phyloP scores from a whole-genome alignment of 1,140 invertebrate genomes.

The Palaemon carinicauda region DNA sequence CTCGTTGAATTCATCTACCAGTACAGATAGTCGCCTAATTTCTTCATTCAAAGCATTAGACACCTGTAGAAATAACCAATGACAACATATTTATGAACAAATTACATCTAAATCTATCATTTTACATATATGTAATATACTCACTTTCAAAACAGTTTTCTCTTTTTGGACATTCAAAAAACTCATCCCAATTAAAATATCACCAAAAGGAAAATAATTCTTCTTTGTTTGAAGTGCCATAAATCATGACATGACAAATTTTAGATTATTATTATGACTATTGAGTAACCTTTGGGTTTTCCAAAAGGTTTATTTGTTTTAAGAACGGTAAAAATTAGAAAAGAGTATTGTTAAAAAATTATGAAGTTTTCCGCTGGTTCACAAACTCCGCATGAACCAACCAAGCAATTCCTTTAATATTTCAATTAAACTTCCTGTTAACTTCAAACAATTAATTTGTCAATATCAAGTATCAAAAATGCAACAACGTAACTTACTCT shows the following conservation, averaged over 20 bases:
- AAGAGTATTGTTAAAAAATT: neutral
- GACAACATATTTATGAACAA: neutral
- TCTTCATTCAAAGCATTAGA: conserved; percentile 95
- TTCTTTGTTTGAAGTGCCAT: neutral
- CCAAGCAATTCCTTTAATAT: too few relatives aligned
- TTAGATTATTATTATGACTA: neutral
- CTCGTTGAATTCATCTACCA: conserved; percentile 94
- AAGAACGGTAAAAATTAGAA: neutral
- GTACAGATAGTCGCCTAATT: conserved; percentile 86
- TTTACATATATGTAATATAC: too few relatives aligned
- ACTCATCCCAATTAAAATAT: neutral
- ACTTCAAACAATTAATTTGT: neutral
- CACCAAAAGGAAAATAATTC: neutral
- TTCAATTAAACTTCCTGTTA: too few relatives aligned
- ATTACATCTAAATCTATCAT: too few relatives aligned
- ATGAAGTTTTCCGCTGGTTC: neutral
- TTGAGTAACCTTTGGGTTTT: too few relatives aligned
- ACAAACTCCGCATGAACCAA: neutral
- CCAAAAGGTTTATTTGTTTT: neutral
- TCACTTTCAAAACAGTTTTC: too few relatives aligned
- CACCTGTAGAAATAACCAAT: conserved; percentile 67
- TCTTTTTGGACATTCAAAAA: too few relatives aligned
- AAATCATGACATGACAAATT: neutral
- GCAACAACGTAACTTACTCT: conserved; percentile 63
- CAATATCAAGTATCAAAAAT: neutral